These are phyloP conservation scores for Mugil cephalus DNA, from an alignment of 2,113 vertebrate species.

Conservation along the genomic window DNA sequence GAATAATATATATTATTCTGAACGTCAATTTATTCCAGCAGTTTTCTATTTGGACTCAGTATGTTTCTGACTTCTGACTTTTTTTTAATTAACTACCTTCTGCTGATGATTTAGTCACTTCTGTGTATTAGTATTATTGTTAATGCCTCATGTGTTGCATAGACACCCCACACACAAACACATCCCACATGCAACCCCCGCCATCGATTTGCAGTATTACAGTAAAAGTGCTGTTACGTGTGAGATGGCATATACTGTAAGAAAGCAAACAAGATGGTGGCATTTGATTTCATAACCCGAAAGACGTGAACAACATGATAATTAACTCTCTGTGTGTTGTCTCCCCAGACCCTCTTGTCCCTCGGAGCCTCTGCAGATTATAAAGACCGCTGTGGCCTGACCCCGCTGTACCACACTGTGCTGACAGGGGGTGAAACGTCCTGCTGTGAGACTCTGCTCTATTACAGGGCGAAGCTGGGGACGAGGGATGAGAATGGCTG, in stretches of 20 bases:
- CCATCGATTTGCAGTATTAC: background rate
- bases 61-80: no score
- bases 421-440: constrained; percentile 93
- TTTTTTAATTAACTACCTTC: no score
- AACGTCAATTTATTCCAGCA: no score
- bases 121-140: background rate
- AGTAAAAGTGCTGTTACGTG: background rate
- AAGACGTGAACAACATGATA: background rate
- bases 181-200: background rate
- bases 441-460: constrained; percentile 92
- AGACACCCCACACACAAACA: background rate
- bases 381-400: constrained; percentile 91
- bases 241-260: background rate
- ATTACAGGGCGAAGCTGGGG: constrained; percentile 88
- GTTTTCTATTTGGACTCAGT: no score
- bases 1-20: no score
- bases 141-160: background rate
- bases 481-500: constrained; percentile 91
- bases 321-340: background rate
- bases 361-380: constrained; percentile 92
- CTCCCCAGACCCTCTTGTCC: constrained; percentile 85
- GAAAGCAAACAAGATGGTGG: no score
- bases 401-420: constrained; percentile 92
- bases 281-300: background rate
- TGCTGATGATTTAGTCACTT: background rate